Percentiles rank a stretch among this genome's conserved stretches.
These are phyloP conservation scores for Gallinago stenura DNA, from an alignment of 2,797 vertebrate genomes.

Conservation along the genomic window DNA sequence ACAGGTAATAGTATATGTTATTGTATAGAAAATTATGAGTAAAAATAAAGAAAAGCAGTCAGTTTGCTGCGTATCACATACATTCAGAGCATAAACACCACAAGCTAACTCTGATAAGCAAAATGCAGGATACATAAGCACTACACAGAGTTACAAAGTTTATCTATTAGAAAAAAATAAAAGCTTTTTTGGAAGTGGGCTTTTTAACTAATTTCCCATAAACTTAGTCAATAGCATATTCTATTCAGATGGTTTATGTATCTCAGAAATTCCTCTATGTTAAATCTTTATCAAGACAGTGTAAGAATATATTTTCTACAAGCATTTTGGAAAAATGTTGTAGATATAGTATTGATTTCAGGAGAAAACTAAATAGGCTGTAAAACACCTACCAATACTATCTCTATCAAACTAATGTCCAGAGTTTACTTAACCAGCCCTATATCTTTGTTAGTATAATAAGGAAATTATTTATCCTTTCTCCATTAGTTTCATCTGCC, in stretches of 20 bases:
- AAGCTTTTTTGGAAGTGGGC: not conserved
- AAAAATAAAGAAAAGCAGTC: slow-evolving; percentile 52
- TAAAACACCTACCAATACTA: not conserved
- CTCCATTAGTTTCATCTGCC: not conserved
- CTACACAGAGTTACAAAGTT: not conserved
- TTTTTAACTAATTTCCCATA: slow-evolving; percentile 2
- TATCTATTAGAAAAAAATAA: not conserved
- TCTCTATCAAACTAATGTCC: not conserved
- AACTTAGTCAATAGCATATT: not conserved
- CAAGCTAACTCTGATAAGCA: slow-evolving; percentile 30
- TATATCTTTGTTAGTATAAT: not conserved
- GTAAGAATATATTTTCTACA: not conserved
- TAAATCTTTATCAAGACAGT: not conserved
- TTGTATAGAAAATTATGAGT: slow-evolving; percentile 12
- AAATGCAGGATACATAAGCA: not conserved
- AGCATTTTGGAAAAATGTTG: not conserved
- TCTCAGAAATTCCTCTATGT: not conserved
- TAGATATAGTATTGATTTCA: not conserved
- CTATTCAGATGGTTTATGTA: not conserved
- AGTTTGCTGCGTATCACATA: not conserved
- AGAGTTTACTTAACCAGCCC: not conserved
- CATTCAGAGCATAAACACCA: slow-evolving; percentile 8
- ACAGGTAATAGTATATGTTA: not conserved
- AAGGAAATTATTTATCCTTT: not conserved
- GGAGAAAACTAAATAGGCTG: not conserved